Percentiles rank a stretch among this genome's conserved stretches.
These are phyloP conservation scores for Lingula anatina DNA, from an alignment of 2,888 invertebrate genomes.

Conservation along the genomic window DNA sequence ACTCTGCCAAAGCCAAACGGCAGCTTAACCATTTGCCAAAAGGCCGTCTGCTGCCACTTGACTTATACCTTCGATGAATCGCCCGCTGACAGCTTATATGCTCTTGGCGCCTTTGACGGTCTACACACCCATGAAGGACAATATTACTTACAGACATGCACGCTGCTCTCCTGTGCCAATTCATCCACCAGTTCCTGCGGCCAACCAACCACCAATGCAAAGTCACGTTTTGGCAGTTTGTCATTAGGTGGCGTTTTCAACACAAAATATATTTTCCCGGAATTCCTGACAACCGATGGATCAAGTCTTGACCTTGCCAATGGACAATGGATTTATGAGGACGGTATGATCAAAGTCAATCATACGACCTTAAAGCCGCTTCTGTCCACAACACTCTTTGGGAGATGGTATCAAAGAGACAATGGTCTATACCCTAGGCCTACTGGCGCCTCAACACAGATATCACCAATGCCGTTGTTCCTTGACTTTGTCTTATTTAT, in stretches of 20 bases:
- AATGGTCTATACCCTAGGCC: too few species aligned
- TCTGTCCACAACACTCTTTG: conserved; percentile 17
- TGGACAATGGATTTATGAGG: conserved; percentile 11
- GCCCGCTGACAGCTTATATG: conserved; percentile 16
- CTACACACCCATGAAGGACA: conserved; percentile 24
- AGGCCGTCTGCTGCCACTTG: conserved; percentile 23
- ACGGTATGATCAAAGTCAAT: conserved; percentile 7
- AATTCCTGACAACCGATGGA: conserved; percentile 18
- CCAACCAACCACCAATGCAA: conserved; percentile 7
- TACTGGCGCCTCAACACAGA: too few species aligned
- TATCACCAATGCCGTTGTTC: too few species aligned
- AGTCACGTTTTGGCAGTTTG: conserved; percentile 14
- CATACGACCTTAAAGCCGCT: conserved; percentile 9
- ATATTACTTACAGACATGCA: conserved; percentile 30
- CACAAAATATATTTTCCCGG: conserved; percentile 21
- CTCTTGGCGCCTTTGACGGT: conserved; percentile 33
- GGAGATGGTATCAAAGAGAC: conserved; percentile 16
- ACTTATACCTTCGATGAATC: conserved; percentile 9
- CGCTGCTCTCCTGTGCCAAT: conserved; percentile 23
- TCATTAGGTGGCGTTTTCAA: conserved; percentile 15
- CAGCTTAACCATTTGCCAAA: conserved; percentile 20
- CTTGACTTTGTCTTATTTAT: too few species aligned
- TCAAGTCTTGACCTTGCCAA: conserved; percentile 10
- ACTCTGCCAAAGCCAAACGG: conserved; percentile 10
- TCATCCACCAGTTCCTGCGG: conserved; percentile 16